A percentile compares a stretch with the other conserved stretches of the same genome.
phyloP scores from a whole-genome alignment of 1,140 invertebrate species.

The Mya arenaria region DNA sequence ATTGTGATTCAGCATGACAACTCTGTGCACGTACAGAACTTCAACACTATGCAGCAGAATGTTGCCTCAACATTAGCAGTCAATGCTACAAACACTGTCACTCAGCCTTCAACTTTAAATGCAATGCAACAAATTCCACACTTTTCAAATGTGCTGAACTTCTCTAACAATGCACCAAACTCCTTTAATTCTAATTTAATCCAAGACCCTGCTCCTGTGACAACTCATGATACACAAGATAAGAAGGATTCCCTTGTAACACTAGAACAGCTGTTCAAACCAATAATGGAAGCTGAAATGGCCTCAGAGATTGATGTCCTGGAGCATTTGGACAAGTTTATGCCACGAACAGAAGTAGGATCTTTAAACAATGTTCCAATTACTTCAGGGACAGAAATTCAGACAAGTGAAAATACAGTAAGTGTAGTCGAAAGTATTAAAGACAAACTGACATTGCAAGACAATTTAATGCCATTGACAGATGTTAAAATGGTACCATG shows the following conservation, averaged over 20 bases:
- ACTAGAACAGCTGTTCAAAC: conserved; percentile 36
- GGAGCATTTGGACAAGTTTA: no score
- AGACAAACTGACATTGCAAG: no score
- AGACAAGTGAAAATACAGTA: no score
- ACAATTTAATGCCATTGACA: no score
- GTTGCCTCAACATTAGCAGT: background rate
- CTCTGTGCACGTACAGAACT: conserved; percentile 8
- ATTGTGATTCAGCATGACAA: conserved; percentile 35
- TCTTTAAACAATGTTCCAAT: no score
- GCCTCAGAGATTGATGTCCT: background rate
- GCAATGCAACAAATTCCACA: background rate
- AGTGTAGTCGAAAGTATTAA: no score
- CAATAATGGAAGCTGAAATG: conserved; percentile 34
- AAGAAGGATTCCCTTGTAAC: conserved; percentile 3
- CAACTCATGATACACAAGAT: background rate
- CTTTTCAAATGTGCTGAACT: background rate
- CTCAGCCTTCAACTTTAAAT: background rate
- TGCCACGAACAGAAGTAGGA: no score
- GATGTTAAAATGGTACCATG: no score
- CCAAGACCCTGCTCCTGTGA: background rate
- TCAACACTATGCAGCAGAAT: background rate
- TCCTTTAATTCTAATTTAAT: background rate
- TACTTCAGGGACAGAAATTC: no score
- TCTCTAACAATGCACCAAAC: no score
- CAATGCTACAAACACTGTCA: background rate